Evolutionary conservation across 2,888 invertebrate species (phyloP), one percentile per base, ranked within the genome.

Genomic region (Falcaria lacertinaria): DNA sequence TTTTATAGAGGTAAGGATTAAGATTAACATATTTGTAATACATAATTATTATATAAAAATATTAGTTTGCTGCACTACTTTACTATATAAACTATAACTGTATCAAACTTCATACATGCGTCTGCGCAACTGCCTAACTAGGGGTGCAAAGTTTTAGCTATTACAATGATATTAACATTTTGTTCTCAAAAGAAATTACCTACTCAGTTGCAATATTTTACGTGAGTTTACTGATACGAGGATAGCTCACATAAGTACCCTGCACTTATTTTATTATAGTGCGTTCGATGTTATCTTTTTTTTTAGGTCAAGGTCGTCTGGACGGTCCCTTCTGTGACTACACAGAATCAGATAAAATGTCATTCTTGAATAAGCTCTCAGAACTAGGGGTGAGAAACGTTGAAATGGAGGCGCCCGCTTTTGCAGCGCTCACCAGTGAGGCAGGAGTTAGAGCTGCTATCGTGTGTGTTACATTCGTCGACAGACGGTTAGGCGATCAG

Each of bases 331-430:
- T 94, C 60, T 95, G 95, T 59, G 91, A 92, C 17, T 92, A 93
- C 70, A 89, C 82, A 0, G 90, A 91, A 33, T 73, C 78, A 0
- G 93, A 94, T 4, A 95, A 95, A 68, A 74, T 92, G 67, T 62
- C 72, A 0, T 96, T 92, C 60, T 72, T 96, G 8, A 64, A 76
- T 0, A 74, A 76, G 16, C 74, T 93, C 2, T 65, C 83, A 6
- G 61, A 74, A 0, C 61, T 84, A 33, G 94, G 93, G 0, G 92
- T 96, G 0, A 88, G 86, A 34, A 96, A 96, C 65, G 94, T 96
- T 40, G 96, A 96, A 74, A 95, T 95, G 95, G 96, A 96, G 70
- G 92, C 93, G 0, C 91, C 93, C 0, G 93, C 94, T 33, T 94
- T 95, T 60, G 91, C 94, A 0, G 93, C 94, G 0, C 69, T 93